Evolutionary conservation across 2,888 invertebrate species (phyloP), one percentile per base, ranked within the genome.

Genomic region (Phalera bucephala): DNA sequence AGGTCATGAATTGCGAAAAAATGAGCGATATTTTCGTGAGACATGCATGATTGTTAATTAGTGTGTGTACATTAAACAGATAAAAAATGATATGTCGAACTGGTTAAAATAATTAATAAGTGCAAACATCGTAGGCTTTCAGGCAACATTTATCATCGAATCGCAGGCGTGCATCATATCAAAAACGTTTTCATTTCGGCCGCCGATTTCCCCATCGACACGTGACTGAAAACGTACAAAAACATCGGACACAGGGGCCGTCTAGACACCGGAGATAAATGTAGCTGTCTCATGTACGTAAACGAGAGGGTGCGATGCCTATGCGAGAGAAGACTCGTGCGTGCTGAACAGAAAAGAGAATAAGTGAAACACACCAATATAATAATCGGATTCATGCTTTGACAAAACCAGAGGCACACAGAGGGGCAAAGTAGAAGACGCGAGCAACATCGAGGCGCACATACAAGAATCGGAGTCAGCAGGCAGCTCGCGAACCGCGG

Each of bases 321-420:
- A 80, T 79, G 80, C 82, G 71, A 80, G 65, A 77, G 80, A 81
- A 82, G 81, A 82, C 84, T 75, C 78, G 83, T 85, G 85, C 84
- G 86, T 85, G 84, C 80, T 80, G 71, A 81, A 81, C 75, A 79
- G 78, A 79, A 80, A 72, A 78, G 61, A 79, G 71, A 68, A 80
- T 80, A 77, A 86, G 79, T 81, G 76, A 80, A 67, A 76, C 72
- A 85, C 83, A 85, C 77, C 83, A 78, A 85, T 70, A 73, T 61
- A 69, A 41, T 15, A 72, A 75, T 76, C 76, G 74, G 77, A 79
- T 68, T 75, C 88, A 89, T 88, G 88, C 88, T 77, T 71, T 75
- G 71, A 82, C 82, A 81, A 86, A 80, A 88, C 85, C 78, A 75
- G 67, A 86, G 81, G 83, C 84, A 79, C 78, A 82, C 64, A 82